Percentiles rank a stretch among this genome's conserved stretches.
Conservation (phyloP, 2,113 vertebrate genomes). For the Hippoglossus stenolepis region DNA sequence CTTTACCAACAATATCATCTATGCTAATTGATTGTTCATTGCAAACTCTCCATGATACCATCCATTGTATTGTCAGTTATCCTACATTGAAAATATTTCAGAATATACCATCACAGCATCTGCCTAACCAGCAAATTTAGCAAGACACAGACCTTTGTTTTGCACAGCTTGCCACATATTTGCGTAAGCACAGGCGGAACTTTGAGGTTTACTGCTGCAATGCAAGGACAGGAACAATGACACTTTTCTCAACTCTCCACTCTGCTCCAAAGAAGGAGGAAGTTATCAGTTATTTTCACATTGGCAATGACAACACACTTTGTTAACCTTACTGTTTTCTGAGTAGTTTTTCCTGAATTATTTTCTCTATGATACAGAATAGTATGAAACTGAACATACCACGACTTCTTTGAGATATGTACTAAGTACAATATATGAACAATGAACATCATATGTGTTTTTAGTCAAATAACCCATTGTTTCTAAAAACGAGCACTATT, state of each 20-base stretch:
- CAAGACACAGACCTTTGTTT: background rate
- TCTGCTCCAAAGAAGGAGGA: slow-evolving; percentile 7
- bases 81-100: too few species aligned
- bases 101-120: too few species aligned
- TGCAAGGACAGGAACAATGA: background rate
- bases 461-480: too few species aligned
- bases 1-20: too few species aligned
- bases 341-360: background rate
- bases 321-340: background rate
- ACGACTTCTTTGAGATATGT: background rate
- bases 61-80: too few species aligned
- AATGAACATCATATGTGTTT: background rate
- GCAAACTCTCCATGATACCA: too few species aligned
- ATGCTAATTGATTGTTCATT: too few species aligned
- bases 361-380: background rate
- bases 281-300: background rate
- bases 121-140: background rate
- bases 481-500: too few species aligned
- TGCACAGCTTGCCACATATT: background rate
- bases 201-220: slow-evolving; percentile 27
- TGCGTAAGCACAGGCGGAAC: background rate
- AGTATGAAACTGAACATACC: background rate
- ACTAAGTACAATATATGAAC: background rate
- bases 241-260: background rate
- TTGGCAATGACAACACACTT: background rate